These are phyloP conservation scores for Mallotus villosus DNA, from an alignment of 2,797 vertebrate genomes.

Conservation along the genomic window DNA sequence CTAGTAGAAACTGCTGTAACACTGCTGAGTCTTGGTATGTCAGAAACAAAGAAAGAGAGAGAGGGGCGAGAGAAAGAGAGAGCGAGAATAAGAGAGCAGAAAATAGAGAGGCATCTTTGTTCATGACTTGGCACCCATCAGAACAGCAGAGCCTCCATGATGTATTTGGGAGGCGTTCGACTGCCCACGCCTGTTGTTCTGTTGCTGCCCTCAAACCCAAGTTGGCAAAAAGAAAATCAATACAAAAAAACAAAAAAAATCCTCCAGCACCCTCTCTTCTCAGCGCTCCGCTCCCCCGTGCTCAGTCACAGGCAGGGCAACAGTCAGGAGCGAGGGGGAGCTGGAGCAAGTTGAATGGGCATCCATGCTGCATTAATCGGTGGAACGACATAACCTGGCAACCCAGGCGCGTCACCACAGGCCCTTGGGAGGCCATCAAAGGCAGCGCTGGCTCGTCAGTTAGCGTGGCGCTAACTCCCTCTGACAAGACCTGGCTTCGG, in stretches of 20 bases:
- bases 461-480: slow-evolving; percentile 59
- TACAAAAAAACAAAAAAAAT: background rate
- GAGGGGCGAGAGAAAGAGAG: background rate
- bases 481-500: slow-evolving; percentile 70
- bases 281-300: slow-evolving; percentile 23
- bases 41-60: background rate
- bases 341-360: slow-evolving; percentile 53
- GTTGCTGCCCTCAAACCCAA: background rate
- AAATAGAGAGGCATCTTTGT: background rate
- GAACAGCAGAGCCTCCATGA: background rate
- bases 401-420: slow-evolving; percentile 59
- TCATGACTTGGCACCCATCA: background rate
- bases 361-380: slow-evolving; percentile 68
- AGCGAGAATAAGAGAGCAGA: background rate
- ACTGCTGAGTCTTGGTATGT: background rate
- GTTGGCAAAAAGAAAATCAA: background rate
- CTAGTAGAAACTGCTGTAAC: background rate
- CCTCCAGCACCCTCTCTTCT: slow-evolving; percentile 32
- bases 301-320: slow-evolving; percentile 44
- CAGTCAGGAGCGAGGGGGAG: slow-evolving; percentile 36
- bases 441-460: slow-evolving; percentile 55
- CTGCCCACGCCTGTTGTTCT: too few species aligned
- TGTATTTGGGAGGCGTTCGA: background rate
- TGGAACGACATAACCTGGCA: slow-evolving; percentile 68
- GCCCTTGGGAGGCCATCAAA: slow-evolving; percentile 67